Percentiles rank a stretch among this genome's conserved stretches.
These are phyloP conservation scores for Aporophyla nigra DNA, from an alignment of 2,888 invertebrate genomes.

Conservation along the genomic window DNA sequence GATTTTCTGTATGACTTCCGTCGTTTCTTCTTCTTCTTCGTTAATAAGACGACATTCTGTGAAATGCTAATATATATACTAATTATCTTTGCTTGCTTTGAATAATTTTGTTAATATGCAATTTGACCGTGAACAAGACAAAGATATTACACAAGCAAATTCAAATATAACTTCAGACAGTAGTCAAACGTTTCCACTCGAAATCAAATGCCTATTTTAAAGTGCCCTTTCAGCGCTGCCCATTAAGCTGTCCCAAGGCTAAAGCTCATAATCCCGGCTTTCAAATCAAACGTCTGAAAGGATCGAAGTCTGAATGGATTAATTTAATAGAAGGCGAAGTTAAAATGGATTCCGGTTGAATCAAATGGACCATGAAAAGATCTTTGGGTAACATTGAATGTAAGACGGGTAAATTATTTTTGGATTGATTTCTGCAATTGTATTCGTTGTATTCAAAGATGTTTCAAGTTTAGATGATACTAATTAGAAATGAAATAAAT, in stretches of 20 bases:
- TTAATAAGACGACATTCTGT: background rate
- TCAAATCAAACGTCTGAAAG: constrained; percentile 62
- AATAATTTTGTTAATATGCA: background rate
- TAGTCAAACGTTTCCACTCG: constrained; percentile 18
- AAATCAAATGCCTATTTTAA: constrained; percentile 42
- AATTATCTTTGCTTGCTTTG: background rate
- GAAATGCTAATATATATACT: background rate
- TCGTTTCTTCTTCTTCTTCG: background rate
- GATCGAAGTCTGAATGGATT: constrained; percentile 64
- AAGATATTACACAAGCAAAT: constrained; percentile 5
- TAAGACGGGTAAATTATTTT: constrained; percentile 47
- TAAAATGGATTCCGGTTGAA: constrained; percentile 69
- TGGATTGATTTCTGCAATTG: constrained; percentile 12
- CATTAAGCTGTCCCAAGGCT: constrained; percentile 49
- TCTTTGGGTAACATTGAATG: constrained; percentile 49
- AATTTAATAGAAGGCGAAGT: constrained; percentile 66
- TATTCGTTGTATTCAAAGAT: background rate
- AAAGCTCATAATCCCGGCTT: constrained; percentile 55
- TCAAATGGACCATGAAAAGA: constrained; percentile 69
- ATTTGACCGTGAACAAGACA: background rate
- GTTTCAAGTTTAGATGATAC: background rate
- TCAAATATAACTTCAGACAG: constrained; percentile 11
- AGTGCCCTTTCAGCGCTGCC: constrained; percentile 44
- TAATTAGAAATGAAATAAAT: background rate
- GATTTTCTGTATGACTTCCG: constrained; percentile 24